These are phyloP conservation scores for Microtus richardsoni DNA, from an alignment of 2,113 vertebrate species.

Conservation along the genomic window DNA sequence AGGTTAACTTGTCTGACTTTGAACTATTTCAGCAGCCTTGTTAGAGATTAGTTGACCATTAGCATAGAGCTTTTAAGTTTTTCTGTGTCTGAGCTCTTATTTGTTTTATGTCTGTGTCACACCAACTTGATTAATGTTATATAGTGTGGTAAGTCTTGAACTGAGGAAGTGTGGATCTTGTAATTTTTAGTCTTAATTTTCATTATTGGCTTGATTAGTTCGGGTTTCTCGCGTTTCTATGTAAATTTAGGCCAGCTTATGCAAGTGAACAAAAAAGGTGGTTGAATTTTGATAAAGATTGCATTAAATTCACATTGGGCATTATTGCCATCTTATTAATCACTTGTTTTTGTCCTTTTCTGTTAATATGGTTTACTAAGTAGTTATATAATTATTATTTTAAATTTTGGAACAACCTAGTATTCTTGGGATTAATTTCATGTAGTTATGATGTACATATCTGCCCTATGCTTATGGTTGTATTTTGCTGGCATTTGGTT, in stretches of 20 bases:
- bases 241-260: constrained; percentile 11
- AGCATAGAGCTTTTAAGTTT: not conserved
- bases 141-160: not conserved
- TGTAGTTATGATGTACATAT: not conserved
- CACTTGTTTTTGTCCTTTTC: constrained; percentile 3
- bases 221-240: not conserved
- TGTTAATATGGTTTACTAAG: not conserved
- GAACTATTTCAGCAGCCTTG: not conserved
- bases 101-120: not conserved
- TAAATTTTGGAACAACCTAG: not conserved
- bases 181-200: constrained; percentile 5
- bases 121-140: not conserved
- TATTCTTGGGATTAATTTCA: constrained; percentile 7
- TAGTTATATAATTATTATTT: not conserved
- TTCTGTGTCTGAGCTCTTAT: not conserved
- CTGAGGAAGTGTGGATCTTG: not conserved
- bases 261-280: not conserved
- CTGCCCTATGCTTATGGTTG: not conserved
- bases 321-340: not conserved
- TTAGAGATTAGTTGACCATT: not conserved
- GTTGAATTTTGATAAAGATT: not conserved
- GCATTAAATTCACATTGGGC: not conserved
- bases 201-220: not conserved
- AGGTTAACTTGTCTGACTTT: not conserved
- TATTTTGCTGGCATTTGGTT: not conserved